Percentiles rank a stretch among this genome's conserved stretches.
Conservation (phyloP, 2,888 invertebrate species). For the Diarsia rubi region DNA sequence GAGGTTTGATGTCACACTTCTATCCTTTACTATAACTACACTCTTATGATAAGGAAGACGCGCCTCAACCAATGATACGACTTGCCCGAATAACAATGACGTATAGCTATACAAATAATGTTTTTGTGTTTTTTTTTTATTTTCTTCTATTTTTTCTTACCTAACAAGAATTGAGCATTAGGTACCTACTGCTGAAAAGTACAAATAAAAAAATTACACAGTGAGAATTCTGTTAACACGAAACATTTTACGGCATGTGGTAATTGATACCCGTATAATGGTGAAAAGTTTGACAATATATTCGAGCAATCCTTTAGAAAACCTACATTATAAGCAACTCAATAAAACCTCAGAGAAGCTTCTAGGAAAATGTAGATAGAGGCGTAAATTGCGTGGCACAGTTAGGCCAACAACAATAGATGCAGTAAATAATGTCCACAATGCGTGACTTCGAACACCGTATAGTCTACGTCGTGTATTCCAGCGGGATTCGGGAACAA, state of each 20-base stretch:
- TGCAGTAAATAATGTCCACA: conserved; percentile 72
- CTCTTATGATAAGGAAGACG: neutral
- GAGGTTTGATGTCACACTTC: conserved; percentile 80
- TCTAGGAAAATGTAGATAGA: conserved; percentile 36
- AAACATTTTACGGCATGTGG: conserved; percentile 10
- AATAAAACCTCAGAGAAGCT: conserved; percentile 28
- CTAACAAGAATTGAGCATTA: neutral
- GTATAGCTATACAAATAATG: neutral
- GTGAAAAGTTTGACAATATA: conserved; percentile 33
- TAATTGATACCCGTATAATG: conserved; percentile 4
- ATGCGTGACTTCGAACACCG: conserved; percentile 46
- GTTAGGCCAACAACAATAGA: conserved; percentile 77
- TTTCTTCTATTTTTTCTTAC: neutral
- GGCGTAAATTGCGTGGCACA: conserved; percentile 53
- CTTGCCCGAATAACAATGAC: neutral
- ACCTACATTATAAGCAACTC: conserved; percentile 1
- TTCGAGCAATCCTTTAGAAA: conserved; percentile 37
- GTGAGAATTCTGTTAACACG: neutral
- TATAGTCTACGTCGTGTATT: conserved; percentile 42
- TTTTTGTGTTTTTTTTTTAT: no score
- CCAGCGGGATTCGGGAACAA: conserved; percentile 24
- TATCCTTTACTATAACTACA: neutral
- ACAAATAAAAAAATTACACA: neutral
- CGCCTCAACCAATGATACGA: neutral
- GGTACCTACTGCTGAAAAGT: neutral